Evolutionary conservation across 1,140 invertebrate species (phyloP), one percentile per base, ranked within the genome.

Genomic region (Saccostrea echinata): DNA sequence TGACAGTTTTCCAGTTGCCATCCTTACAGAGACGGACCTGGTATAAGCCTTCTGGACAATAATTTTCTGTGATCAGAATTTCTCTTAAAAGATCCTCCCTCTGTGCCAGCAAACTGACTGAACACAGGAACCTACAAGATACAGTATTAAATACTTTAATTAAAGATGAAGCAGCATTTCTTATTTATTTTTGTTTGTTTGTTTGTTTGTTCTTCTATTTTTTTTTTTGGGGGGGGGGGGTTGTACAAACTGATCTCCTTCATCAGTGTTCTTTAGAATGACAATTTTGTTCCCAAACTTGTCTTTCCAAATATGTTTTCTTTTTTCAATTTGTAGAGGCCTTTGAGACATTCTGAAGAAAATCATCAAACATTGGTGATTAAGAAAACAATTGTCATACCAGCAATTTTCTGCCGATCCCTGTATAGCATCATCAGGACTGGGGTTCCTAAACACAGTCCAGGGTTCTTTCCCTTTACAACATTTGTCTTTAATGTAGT

Each of bases 11-110:
- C 86, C 86, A 87, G 43, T 16, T 43, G 9, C 86, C 86, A 30
- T 87, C 86, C 71, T 84, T 87, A 76, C 86, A 87, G 2, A 87
- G 80, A 1, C 86, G 86, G 27, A 87, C 33, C 33, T 53, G 35
- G 57, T 87, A 87, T 11, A 80, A 35, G 13, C 86, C 86, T 18
- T 87, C 81, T 30, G 21, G 9, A 76, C 82, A 71, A 33, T 52
- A 87, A 8, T 18, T 84, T n/a, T 87, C 52, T 12, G 55, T 84
- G 55, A 87, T 68, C 18, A 87, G 68, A 21, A 87, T 87, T 27
- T 84, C 61, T 18, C 53, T 71, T 2, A 87, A 11, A 76, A 76
- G 68, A 3, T 76, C 68, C 30, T 16, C 68, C 30, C 30, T 76
- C 68, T 76, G 68, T 12, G 68, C 68, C 3, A 76, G 16, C 30